These are phyloP conservation scores for Drosophila multiciliata DNA, from an alignment of 2,888 invertebrate species.

Conservation along the genomic window DNA sequence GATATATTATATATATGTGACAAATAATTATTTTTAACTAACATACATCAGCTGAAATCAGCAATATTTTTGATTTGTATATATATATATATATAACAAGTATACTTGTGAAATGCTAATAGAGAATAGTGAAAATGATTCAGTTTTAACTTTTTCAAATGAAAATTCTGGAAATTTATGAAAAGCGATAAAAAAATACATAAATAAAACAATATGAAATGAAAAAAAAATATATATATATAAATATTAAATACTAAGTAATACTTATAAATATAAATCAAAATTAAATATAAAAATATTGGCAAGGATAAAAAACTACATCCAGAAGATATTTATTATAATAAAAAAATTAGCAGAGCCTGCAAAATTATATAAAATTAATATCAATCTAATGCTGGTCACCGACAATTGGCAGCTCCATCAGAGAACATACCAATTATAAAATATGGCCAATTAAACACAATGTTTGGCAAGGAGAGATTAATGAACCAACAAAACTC, in stretches of 20 bases:
- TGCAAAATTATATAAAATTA: background rate
- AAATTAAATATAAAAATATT: background rate
- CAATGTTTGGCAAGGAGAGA: slow-evolving; percentile 4
- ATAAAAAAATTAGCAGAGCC: background rate
- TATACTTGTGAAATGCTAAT: accelerated
- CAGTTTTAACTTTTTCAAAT: background rate
- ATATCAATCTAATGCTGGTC: background rate
- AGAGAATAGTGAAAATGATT: background rate
- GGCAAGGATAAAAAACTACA: background rate
- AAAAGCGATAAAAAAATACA: background rate
- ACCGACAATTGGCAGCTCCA: background rate
- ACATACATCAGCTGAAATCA: background rate
- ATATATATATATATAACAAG: background rate
- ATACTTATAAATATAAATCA: background rate
- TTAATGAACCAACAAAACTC: background rate
- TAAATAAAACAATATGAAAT: background rate
- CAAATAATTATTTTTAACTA: background rate
- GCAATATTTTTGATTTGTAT: background rate
- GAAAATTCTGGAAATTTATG: background rate
- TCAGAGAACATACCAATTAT: background rate
- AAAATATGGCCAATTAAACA: slow-evolving; percentile 24
- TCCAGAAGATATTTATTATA: background rate
- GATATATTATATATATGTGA: background rate
- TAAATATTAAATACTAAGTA: background rate
- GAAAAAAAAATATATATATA: background rate